Percentiles rank a stretch among this genome's conserved stretches.
Conservation (phyloP, 2,113 vertebrate species). For the Synodontis membranacea region DNA sequence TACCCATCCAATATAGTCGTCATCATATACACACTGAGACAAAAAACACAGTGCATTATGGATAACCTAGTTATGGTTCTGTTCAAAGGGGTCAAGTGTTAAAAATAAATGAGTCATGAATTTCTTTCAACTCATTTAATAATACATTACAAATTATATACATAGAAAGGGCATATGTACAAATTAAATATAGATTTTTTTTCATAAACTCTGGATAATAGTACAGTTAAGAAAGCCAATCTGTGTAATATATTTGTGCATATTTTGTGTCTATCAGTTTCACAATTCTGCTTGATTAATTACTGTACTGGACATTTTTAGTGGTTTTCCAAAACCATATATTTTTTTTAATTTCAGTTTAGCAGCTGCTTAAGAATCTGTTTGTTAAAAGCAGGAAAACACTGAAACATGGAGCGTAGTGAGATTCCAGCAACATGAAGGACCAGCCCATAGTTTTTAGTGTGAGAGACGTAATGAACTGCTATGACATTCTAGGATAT, state of each 20-base stretch:
- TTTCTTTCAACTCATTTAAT: constrained; percentile 27
- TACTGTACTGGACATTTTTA: background rate
- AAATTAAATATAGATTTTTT: background rate
- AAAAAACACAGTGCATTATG: background rate
- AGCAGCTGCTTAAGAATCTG: background rate
- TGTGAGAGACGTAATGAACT: background rate
- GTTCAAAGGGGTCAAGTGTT: background rate
- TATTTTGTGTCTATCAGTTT: background rate
- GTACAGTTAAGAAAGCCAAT: background rate
- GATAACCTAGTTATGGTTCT: background rate
- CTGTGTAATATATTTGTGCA: background rate
- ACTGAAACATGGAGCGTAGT: background rate
- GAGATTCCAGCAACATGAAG: background rate
- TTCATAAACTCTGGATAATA: background rate
- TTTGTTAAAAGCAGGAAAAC: background rate
- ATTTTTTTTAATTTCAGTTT: background rate
- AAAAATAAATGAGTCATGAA: background rate
- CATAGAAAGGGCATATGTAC: background rate
- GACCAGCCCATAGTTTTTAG: background rate
- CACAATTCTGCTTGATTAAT: background rate
- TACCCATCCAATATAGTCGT: background rate
- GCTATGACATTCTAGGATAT: background rate
- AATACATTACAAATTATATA: constrained; percentile 25
- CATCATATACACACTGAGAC: background rate
- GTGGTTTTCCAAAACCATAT: background rate